phyloP scores from a whole-genome alignment of 2,113 vertebrate species.

The Passerina amoena region DNA sequence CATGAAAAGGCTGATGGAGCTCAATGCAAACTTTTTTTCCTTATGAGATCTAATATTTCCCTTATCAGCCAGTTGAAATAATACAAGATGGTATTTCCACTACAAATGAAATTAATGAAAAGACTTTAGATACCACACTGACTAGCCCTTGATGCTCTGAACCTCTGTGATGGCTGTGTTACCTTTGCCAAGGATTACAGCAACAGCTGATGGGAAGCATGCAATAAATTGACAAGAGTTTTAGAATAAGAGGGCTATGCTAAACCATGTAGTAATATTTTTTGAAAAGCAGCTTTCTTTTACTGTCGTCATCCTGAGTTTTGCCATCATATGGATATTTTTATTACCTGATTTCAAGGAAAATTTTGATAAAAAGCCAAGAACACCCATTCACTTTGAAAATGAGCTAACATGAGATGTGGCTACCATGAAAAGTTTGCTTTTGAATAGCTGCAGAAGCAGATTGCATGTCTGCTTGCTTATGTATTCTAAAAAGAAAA shows the following conservation, averaged over 20 bases:
- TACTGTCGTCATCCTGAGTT: background rate
- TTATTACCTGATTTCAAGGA: background rate
- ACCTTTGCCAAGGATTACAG: background rate
- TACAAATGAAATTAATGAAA: background rate
- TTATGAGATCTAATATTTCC: background rate
- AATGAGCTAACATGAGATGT: background rate
- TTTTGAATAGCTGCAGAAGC: background rate
- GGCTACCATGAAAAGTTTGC: background rate
- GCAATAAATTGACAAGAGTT: background rate
- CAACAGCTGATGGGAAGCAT: background rate
- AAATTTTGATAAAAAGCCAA: background rate
- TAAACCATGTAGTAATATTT: background rate
- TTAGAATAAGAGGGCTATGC: background rate
- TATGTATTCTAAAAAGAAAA: background rate
- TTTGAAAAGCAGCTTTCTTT: background rate
- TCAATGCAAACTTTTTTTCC: background rate
- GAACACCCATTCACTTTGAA: background rate
- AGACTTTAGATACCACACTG: background rate
- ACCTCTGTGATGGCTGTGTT: background rate
- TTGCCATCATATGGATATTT: background rate
- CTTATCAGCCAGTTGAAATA: background rate
- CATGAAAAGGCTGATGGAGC: background rate
- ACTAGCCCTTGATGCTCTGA: background rate
- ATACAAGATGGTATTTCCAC: background rate
- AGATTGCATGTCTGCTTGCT: background rate